Conservation (phyloP, 2,113 vertebrate genomes). For the Etheostoma spectabile region DNA sequence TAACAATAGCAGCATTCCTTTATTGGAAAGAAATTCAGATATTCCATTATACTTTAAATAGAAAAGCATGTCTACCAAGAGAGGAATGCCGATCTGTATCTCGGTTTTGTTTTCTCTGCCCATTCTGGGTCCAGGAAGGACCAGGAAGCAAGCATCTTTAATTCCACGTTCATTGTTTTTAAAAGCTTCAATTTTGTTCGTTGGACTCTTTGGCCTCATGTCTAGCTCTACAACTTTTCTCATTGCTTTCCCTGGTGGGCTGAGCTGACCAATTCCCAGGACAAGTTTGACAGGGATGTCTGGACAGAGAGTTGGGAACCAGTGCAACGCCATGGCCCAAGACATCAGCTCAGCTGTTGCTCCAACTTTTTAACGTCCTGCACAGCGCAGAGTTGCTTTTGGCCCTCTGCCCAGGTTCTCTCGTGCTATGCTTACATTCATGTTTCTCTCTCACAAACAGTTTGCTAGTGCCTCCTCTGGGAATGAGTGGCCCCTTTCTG, state of each 20-base stretch:
- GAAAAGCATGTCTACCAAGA: slow-evolving; percentile 39
- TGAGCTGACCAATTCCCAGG: slow-evolving; percentile 84
- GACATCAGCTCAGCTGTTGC: slow-evolving; percentile 88
- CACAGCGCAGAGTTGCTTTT: slow-evolving; percentile 77
- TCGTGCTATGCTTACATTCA: slow-evolving; percentile 82
- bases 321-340: slow-evolving; percentile 70
- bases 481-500: slow-evolving; percentile 73
- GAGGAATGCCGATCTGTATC: slow-evolving; percentile 76
- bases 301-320: slow-evolving; percentile 82
- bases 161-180: slow-evolving; percentile 72
- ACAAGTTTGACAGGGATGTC: slow-evolving; percentile 80
- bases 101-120: slow-evolving; percentile 71
- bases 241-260: slow-evolving; percentile 77
- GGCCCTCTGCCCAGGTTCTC: slow-evolving; percentile 75
- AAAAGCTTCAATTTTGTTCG: slow-evolving; percentile 72
- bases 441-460: slow-evolving; percentile 80
- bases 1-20: slow-evolving; percentile 47
- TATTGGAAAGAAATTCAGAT: slow-evolving; percentile 34
- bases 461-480: slow-evolving; percentile 70
- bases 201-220: slow-evolving; percentile 66
- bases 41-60: slow-evolving; percentile 62
- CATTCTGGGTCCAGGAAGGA: slow-evolving; percentile 62
- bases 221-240: slow-evolving; percentile 73
- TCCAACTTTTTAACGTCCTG: slow-evolving; percentile 80
- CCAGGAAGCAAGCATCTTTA: slow-evolving; percentile 65